These are phyloP conservation scores for Leucosticte australis DNA, from an alignment of 2,113 vertebrate species.

Conservation along the genomic window DNA sequence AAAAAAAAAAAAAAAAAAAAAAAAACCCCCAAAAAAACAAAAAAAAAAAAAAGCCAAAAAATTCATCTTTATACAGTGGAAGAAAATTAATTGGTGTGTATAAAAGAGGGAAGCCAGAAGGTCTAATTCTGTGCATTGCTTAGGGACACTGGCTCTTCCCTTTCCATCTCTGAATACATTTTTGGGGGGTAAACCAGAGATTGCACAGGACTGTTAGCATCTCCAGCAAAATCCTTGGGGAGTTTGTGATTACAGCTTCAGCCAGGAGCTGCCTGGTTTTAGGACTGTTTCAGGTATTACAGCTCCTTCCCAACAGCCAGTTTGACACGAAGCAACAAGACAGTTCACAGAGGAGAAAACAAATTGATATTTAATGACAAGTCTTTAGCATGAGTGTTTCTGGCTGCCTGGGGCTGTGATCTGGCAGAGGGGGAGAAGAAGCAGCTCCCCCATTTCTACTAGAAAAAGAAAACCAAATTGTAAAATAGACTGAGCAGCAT, in stretches of 20 bases:
- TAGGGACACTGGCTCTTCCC: not conserved
- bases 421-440: constrained; percentile 36
- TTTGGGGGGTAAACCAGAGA: not conserved
- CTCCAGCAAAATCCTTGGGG: not conserved
- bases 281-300: not conserved
- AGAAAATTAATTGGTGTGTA: not conserved
- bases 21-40: too few species aligned
- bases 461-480: not conserved
- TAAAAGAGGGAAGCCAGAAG: not conserved
- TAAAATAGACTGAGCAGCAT: not conserved
- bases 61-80: not conserved
- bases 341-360: not conserved
- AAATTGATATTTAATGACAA: constrained; percentile 39
- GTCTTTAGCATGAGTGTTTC: not conserved
- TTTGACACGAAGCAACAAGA: not conserved
- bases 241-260: not conserved
- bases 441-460: not conserved
- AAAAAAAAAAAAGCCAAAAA: not conserved
- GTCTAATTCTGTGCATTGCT: not conserved
- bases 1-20: not conserved
- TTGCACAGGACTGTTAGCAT: not conserved
- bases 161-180: not conserved
- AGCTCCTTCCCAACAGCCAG: not conserved
- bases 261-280: not conserved
- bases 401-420: constrained; percentile 28